Base-by-base conservation (phyloP, 1,140 invertebrate species). In the Apolygus lucorum region DNA sequence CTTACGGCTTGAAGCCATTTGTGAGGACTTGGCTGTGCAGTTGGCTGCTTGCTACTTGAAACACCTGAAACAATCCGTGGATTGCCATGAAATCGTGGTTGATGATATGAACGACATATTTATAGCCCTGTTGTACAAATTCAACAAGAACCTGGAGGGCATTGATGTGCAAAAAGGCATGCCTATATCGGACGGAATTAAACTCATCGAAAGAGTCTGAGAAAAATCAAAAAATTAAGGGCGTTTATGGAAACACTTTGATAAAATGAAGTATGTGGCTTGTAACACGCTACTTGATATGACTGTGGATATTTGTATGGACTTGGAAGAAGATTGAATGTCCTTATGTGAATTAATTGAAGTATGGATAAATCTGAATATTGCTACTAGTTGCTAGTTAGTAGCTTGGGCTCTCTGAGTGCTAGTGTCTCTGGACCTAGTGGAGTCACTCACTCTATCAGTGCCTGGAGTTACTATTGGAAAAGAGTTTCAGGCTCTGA, bases 11-110 rank as follows among this genome's bases (percentile, higher is more conserved):
- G 70, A 71, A 29, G 70, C 68, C 2, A 24, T 71, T 1, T 68
- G 67, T 29, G 67, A 68, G 28, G 70, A 71, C 59, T 68, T 71
- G 49, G 70, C 70, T 63, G 21, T 68, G 8, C 62, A 64, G 29
- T 28, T 71, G 29, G 62, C 70, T 1, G 59, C 59, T 17, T 52
- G 54, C n/a, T 42, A 28, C 49, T 68, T 71, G 25, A 68, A 69
- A 28, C 68, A 71, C 34, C 22, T 68, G 28, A 22, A 42, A 14
- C 42, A 67, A 26, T 70, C 28, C 2, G 67, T 52, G 54, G 65
- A 29, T 22, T 70, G 52, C 28, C 25, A 67, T 28, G 63, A 68
- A 11, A 52, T 27, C 54, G 63, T 68, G 17, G 28, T 66, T 25
- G 49, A 71, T 54, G 21, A 68, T 21, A 65, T 71, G 22, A 71